Base-by-base conservation (phyloP, 1,140 invertebrate species). In the Lethocerus indicus region DNA sequence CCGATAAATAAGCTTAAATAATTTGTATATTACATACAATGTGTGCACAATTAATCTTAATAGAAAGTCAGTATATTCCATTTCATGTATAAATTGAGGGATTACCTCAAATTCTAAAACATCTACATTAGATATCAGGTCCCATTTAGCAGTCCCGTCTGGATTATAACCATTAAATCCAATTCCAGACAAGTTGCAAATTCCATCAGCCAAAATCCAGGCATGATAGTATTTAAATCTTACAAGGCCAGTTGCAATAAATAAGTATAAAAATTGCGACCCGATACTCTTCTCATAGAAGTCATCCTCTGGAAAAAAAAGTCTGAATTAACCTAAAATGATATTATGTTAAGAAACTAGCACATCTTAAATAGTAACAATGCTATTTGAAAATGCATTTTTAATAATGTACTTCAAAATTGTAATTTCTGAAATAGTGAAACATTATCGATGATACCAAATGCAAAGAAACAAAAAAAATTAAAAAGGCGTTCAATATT, bases 191-290 rank as follows among this genome's bases (percentile, higher is more conserved):
- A 89, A 84, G 64, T 96, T 95, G 63, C 88, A 94, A 55, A 94
- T 83, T 1, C 87, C 84, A 65, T 97, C 93, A 9, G 87, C 87
- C 40, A 96, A 69, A 28, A 88, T 71, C 92, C 93, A 98, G 3
- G 91, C 94, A 63, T 93, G 87, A 67, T 97, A 97, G 69, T 97
- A 97, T 67, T 95, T 95, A 61, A 83, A 83, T 51, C 90, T 75
- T 49, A 81, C 78, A 29, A 85, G 67, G 54, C 85, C 73, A 24
- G 87, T 87, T 18, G 77, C 72, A 32, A 86, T 65, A 57, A 83
- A 73, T 50, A 91, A 70, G 66, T 84, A 95, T 70, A 80, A 76
- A 25, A 83, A 66, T 63, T 83, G 76, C 54, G 81, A 79, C 5
- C 71, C 26, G 21, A 81, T 63, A 12, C 68, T 68, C 14, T 71